Conservation (phyloP, 2,113 vertebrate species). For the Notarius quadriscutis region DNA sequence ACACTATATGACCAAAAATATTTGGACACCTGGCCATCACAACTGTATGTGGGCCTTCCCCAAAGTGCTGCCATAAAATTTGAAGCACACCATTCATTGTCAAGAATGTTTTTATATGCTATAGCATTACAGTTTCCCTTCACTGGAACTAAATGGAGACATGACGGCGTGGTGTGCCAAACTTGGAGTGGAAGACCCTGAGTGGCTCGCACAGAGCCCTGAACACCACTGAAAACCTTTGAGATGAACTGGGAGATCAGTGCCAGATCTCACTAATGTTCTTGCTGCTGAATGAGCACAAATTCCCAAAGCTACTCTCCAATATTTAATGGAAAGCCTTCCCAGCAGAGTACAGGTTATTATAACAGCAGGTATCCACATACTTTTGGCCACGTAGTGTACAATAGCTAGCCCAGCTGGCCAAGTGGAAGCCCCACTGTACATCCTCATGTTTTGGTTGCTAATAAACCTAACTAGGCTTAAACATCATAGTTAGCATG, state of each 20-base stretch:
- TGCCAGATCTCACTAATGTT: background rate
- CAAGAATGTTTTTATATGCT: background rate
- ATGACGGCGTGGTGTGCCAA: background rate
- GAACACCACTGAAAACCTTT: background rate
- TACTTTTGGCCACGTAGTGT: background rate
- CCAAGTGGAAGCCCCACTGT: background rate
- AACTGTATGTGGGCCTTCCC: background rate
- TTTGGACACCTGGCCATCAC: background rate
- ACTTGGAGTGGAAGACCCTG: background rate
- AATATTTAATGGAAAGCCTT: background rate
- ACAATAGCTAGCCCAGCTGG: background rate
- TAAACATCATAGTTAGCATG: background rate
- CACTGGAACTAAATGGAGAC: background rate
- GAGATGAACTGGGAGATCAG: background rate
- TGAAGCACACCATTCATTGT: background rate
- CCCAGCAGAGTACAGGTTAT: background rate
- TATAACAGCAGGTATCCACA: background rate
- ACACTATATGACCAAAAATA: background rate
- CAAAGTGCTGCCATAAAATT: background rate
- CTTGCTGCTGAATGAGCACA: background rate
- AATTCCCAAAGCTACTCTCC: background rate
- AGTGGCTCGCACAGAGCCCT: background rate
- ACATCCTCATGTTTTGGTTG: background rate
- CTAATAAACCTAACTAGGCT: background rate
- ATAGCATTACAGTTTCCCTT: background rate